Percentiles rank a stretch among this genome's conserved stretches.
These are phyloP conservation scores for Platysternon megacephalum DNA, from an alignment of 2,113 vertebrate species.

Conservation along the genomic window DNA sequence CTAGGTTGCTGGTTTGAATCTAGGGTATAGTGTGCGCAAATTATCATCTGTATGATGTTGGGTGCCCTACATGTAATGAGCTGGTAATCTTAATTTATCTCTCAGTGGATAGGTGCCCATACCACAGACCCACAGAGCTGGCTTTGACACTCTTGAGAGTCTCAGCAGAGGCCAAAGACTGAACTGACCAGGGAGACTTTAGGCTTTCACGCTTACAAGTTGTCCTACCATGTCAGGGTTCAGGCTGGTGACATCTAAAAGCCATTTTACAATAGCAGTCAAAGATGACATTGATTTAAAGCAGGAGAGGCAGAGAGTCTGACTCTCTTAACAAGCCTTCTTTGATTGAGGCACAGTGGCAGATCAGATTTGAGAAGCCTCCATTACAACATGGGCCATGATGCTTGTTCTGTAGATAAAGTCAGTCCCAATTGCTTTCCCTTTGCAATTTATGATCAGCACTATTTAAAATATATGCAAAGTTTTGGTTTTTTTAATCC, in stretches of 20 bases:
- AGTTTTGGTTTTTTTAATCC: background rate
- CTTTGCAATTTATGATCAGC: background rate
- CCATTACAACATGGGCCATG: background rate
- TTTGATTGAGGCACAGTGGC: background rate
- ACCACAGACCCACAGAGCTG: background rate
- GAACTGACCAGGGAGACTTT: background rate
- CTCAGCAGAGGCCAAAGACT: background rate
- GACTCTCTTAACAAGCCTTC: background rate
- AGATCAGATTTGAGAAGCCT: background rate
- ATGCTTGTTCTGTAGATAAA: background rate
- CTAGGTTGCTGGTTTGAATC: background rate
- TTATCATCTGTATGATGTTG: background rate
- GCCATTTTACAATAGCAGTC: background rate
- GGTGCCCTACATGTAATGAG: background rate
- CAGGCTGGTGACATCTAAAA: background rate
- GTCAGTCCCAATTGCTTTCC: background rate
- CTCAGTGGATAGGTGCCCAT: background rate
- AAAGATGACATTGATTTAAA: background rate
- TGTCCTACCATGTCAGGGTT: background rate
- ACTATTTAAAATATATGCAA: background rate
- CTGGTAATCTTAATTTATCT: background rate
- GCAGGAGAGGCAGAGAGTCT: background rate
- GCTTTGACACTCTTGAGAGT: background rate
- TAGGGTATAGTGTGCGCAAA: background rate
- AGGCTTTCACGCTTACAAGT: background rate